Conservation (phyloP, 2,888 invertebrate species). For the Ramazzottius varieornatus region DNA sequence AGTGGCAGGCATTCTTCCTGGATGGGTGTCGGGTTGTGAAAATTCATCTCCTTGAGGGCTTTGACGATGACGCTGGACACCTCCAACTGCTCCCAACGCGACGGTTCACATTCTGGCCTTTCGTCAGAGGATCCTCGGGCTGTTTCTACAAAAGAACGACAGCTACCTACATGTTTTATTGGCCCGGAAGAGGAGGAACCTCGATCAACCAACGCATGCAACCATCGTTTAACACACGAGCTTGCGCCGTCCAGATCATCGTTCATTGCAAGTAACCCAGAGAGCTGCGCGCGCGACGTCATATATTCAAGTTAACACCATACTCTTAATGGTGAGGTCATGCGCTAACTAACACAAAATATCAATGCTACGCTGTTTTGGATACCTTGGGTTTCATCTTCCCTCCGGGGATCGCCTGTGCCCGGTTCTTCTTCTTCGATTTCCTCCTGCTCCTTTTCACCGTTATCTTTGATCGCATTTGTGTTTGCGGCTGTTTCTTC, state of each 20-base stretch:
- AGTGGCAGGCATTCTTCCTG: conserved; percentile 42
- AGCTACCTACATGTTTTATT: no score
- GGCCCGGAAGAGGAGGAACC: no score
- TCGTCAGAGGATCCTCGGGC: neutral
- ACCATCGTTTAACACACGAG: no score
- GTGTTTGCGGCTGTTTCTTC: neutral
- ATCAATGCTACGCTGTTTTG: no score
- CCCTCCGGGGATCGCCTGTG: neutral
- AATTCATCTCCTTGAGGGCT: conserved; percentile 46
- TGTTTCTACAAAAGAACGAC: no score
- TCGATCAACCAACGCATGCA: no score
- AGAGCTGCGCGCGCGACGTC: no score
- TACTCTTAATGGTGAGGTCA: neutral
- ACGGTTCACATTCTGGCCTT: no score
- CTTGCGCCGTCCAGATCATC: no score
- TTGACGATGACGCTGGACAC: conserved; percentile 40
- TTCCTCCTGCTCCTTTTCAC: neutral
- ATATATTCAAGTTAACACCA: no score
- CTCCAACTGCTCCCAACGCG: conserved; percentile 24
- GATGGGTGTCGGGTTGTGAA: conserved; percentile 59
- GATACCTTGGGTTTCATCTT: no score
- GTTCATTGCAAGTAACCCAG: no score
- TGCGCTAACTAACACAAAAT: neutral
- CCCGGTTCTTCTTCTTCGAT: neutral
- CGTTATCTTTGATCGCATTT: neutral